Evolutionary conservation across 2,888 invertebrate species (phyloP), one percentile per base, ranked within the genome.

Genomic region (Dione vanillae): DNA sequence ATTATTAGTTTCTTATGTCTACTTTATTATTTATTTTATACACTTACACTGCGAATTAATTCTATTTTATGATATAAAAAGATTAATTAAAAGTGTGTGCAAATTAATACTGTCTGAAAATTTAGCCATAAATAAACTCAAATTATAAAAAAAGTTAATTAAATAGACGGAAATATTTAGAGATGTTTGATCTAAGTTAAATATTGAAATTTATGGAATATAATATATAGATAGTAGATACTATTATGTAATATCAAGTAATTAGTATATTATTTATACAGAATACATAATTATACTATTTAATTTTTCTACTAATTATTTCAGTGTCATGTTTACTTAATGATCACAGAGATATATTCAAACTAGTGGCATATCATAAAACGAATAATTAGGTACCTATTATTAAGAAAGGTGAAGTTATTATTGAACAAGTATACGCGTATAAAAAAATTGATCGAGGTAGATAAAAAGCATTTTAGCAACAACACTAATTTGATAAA

Each of bases 321-420:
- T 45, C 14, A 47, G 52, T 43, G 20, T 69, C 27, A 72, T 72
- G 67, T 67, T 70, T 70, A 65, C 72, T 65, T 70, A 67, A 62
- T 49, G 61, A 56, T 16, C 56, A 69, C 68, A 61, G 37, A 68
- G 20, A 59, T n/a, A 71, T 67, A 69, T 67, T 52, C n/a, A 74
- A 69, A 71, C 54, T 67, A 71, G 64, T 65, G 58, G 40, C 52
- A 67, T 71, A 72, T 65, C 65, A 59, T 71, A 68, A 74, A 75
- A 71, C 70, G 20, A 69, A 70, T 75, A 67, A 71, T 74, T 68
- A 71, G 69, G 51, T 71, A 52, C 69, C 70, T 62, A 70, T 64
- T 68, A 54, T 58, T 64, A 66, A 14, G 71, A 75, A 74, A 76
- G 76, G 74, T 76, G 74, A 74, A 67, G 52, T 41, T 67, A 72